phyloP scores from a whole-genome alignment of 1,140 invertebrate species.

The Liolophura sinensis region DNA sequence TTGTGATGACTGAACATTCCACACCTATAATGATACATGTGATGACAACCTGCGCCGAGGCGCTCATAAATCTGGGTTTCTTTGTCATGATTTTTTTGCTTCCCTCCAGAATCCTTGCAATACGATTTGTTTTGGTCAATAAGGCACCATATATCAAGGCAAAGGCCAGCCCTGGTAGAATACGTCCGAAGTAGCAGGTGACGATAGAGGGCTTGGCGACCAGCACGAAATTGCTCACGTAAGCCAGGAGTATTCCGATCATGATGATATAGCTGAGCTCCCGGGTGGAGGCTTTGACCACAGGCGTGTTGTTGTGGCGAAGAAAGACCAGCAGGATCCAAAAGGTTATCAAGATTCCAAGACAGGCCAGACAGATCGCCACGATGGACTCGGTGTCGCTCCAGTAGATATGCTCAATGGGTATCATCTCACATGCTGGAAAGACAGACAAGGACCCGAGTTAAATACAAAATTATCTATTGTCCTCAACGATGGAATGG shows the following conservation, averaged over 20 bases:
- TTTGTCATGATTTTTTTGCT: conserved; percentile 79
- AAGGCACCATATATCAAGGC: conserved; percentile 82
- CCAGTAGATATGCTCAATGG: conserved; percentile 67
- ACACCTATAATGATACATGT: conserved; percentile 71
- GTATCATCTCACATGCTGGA: conserved; percentile 65
- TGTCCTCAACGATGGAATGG: no score
- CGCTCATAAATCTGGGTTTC: conserved; percentile 71
- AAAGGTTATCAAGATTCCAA: conserved; percentile 71
- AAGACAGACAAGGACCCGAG: not conserved
- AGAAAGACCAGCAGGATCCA: conserved; percentile 67
- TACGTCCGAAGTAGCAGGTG: conserved; percentile 71
- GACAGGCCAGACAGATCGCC: conserved; percentile 65
- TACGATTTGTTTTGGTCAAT: conserved; percentile 84
- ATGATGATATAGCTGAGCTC: conserved; percentile 81
- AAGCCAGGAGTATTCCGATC: conserved; percentile 67
- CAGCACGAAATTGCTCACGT: conserved; percentile 70
- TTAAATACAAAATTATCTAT: no score
- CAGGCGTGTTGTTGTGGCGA: conserved; percentile 73
- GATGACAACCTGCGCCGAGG: conserved; percentile 70
- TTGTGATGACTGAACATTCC: conserved; percentile 71
- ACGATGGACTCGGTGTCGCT: conserved; percentile 65
- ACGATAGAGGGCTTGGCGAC: conserved; percentile 71
- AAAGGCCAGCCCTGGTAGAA: conserved; percentile 77
- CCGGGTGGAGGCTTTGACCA: conserved; percentile 76
- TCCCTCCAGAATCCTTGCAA: conserved; percentile 80